Evolutionary conservation across 1,140 invertebrate species (phyloP).

Genomic region (Apolygus lucorum): DNA sequence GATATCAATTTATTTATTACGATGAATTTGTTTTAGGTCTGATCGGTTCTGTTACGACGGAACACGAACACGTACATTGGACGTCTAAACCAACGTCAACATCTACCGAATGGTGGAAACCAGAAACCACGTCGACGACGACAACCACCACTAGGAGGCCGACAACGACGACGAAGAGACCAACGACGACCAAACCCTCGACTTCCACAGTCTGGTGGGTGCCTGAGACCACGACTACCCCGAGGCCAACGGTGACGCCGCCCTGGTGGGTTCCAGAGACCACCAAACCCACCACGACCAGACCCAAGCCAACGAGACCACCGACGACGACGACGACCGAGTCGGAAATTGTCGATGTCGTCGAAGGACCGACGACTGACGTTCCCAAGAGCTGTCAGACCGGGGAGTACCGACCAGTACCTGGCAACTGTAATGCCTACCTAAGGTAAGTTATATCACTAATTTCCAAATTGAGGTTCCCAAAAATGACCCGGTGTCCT

Average conservation of each 20-base stretch:
- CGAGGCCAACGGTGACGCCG: conserved; percentile 13
- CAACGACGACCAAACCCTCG: conserved; percentile 31
- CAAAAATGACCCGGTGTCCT: no score
- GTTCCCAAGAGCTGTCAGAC: conserved; percentile 43
- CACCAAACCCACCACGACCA: conserved; percentile 32
- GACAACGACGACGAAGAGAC: conserved; percentile 36
- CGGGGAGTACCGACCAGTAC: conserved; percentile 56
- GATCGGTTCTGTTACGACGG: conserved; percentile 22
- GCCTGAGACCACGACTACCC: conserved; percentile 32
- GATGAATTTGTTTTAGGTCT: no score
- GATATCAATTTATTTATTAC: no score
- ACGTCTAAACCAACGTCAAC: conserved; percentile 33
- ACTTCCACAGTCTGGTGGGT: conserved; percentile 40
- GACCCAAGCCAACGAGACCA: conserved; percentile 34
- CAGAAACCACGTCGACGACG: conserved; percentile 31
- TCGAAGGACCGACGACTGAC: conserved; percentile 12
- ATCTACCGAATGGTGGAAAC: conserved; percentile 27
- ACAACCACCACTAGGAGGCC: conserved; percentile 30
- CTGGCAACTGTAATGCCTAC: conserved; percentile 62
- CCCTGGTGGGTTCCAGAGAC: conserved; percentile 20
- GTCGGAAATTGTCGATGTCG: neutral
- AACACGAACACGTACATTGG: conserved; percentile 26
- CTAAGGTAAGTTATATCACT: conserved; percentile 40
- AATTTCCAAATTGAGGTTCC: no score
- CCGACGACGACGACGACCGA: conserved; percentile 36